Conservation (phyloP, 1,140 invertebrate genomes). For the Bombus sylvicola region DNA sequence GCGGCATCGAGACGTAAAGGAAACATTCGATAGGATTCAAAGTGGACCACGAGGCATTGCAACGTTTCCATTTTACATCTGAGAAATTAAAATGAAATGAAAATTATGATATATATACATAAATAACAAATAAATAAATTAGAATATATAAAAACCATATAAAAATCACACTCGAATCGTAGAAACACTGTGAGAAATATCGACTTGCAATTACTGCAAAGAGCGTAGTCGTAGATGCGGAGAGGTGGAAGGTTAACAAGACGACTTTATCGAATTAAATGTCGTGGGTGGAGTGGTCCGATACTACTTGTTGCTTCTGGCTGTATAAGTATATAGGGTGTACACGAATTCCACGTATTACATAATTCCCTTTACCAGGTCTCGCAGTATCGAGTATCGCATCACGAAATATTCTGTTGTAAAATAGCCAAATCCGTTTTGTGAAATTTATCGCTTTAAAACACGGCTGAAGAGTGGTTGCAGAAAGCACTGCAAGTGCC, state of each 20-base stretch:
- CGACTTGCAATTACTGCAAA: background rate
- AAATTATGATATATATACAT: no score
- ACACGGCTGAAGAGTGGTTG: no score
- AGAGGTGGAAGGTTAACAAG: constrained; percentile 51
- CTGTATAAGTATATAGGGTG: constrained; percentile 11
- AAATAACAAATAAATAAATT: no score
- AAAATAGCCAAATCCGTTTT: no score
- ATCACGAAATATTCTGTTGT: background rate
- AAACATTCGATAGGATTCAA: background rate
- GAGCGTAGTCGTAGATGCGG: background rate
- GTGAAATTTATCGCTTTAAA: no score
- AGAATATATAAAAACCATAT: no score
- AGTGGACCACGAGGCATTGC: background rate
- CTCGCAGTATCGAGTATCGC: background rate
- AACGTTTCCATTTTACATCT: background rate
- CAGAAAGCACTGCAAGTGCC: no score
- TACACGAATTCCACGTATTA: background rate
- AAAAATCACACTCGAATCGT: background rate
- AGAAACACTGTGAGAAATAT: background rate
- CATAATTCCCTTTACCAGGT: background rate
- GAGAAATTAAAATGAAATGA: no score
- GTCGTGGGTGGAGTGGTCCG: constrained; percentile 43
- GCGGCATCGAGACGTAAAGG: background rate
- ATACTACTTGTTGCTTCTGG: constrained; percentile 69
- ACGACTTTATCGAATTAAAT: constrained; percentile 56